phyloP scores from a whole-genome alignment of 1,140 invertebrate species.

The Drosophila sechellia region DNA sequence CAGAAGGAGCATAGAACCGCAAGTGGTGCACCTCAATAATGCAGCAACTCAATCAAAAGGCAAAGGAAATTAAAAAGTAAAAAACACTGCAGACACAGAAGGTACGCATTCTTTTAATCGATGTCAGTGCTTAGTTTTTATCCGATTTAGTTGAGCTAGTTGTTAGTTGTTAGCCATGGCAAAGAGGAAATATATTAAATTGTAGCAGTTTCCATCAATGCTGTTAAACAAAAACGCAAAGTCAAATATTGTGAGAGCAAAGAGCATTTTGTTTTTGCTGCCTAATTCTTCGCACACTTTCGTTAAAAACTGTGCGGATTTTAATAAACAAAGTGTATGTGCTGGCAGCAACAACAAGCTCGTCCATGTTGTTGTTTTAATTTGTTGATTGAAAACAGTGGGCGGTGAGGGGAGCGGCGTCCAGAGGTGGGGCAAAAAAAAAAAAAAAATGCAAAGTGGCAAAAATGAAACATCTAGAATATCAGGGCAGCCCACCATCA shows the following conservation, averaged over 20 bases:
- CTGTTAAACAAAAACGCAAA: not conserved
- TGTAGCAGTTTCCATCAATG: not conserved
- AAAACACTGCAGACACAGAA: not conserved
- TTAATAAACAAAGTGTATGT: conserved; percentile 40
- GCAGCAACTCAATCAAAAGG: conserved; percentile 17
- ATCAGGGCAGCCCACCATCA: conserved; percentile 5
- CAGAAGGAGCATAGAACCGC: conserved; percentile 4
- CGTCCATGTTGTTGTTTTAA: conserved; percentile 42
- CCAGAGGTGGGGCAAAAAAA: too few relatives aligned
- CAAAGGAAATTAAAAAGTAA: not conserved
- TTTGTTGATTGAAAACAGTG: conserved; percentile 51
- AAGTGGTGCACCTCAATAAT: conserved; percentile 9
- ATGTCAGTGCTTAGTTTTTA: too few relatives aligned
- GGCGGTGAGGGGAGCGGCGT: too few relatives aligned
- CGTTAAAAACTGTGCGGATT: conserved; percentile 20
- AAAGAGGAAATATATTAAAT: too few relatives aligned
- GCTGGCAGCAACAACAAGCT: conserved; percentile 10
- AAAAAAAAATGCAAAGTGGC: conserved; percentile 27
- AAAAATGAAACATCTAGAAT: conserved; percentile 26
- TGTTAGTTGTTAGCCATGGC: too few relatives aligned
- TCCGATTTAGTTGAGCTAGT: too few relatives aligned
- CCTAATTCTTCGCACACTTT: conserved; percentile 11
- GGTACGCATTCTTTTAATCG: too few relatives aligned
- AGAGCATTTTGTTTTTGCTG: not conserved
- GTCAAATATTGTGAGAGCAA: not conserved